Percentiles rank a stretch among this genome's conserved stretches.
Evolutionary conservation across 2,797 vertebrate species (phyloP).

Genomic region (Catharus ustulatus): DNA sequence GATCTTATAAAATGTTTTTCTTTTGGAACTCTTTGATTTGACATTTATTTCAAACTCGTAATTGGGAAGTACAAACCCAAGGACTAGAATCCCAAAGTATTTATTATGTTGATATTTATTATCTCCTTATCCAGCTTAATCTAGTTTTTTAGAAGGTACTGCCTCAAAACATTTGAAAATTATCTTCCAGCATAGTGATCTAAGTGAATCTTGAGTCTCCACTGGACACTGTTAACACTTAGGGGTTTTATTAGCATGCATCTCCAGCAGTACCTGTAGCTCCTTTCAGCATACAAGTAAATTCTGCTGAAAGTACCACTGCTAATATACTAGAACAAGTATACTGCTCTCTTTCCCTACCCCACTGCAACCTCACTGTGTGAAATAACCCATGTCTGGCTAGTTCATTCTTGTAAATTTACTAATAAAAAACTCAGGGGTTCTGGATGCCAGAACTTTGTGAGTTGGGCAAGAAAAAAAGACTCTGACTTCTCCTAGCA

Average conservation of each 20-base stretch:
- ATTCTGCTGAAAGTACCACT: neutral
- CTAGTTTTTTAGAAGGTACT: neutral
- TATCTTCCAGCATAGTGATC: neutral
- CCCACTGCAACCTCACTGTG: neutral
- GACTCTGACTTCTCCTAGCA: neutral
- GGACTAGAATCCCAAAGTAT: neutral
- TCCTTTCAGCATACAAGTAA: neutral
- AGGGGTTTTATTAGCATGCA: neutral
- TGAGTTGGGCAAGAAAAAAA: neutral
- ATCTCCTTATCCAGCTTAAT: neutral
- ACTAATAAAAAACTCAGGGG: neutral
- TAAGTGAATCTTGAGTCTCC: neutral
- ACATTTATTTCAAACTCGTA: conserved; percentile 25
- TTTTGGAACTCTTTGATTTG: conserved; percentile 40
- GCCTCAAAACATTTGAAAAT: neutral
- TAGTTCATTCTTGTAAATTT: neutral
- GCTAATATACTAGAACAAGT: neutral
- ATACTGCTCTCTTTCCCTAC: neutral
- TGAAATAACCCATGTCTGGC: neutral
- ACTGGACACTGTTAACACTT: neutral
- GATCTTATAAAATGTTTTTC: neutral
- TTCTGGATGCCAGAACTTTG: neutral
- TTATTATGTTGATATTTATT: conserved; percentile 6
- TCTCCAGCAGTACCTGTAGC: neutral
- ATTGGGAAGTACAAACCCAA: neutral